These are phyloP conservation scores for Nebria ingens DNA, from an alignment of 1,140 invertebrate species.

Conservation along the genomic window DNA sequence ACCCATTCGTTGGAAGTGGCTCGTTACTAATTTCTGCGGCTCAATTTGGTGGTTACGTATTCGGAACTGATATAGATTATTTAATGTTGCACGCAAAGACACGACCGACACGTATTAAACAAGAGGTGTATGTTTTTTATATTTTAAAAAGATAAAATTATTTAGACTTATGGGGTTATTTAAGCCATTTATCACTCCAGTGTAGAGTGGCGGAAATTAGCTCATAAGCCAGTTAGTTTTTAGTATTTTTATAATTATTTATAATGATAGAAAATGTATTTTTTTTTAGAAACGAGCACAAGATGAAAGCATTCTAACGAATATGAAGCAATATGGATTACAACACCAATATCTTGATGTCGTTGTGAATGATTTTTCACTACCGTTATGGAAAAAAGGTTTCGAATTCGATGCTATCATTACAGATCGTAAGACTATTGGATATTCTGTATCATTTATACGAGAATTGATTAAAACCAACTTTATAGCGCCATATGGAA, in stretches of 20 bases:
- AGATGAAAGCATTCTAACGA: conserved; percentile 76
- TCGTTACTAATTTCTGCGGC: conserved; percentile 86
- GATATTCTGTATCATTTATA: not conserved
- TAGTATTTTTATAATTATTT: conserved; percentile 1
- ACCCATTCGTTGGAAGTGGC: conserved; percentile 93
- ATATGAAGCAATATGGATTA: conserved; percentile 79
- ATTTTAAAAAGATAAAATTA: conserved; percentile 8
- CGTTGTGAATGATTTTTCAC: conserved; percentile 80
- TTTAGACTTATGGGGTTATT: conserved; percentile 11
- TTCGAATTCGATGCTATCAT: conserved; percentile 77
- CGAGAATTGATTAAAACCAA: conserved; percentile 21
- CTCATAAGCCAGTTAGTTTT: not conserved
- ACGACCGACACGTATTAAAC: conserved; percentile 62
- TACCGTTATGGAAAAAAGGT: conserved; percentile 61
- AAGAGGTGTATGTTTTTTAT: conserved; percentile 45
- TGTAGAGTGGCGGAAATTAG: not conserved
- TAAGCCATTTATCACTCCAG: conserved; percentile 1
- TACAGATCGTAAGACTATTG: conserved; percentile 76
- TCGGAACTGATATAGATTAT: conserved; percentile 90
- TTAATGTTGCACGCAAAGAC: conserved; percentile 83
- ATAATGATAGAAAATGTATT: conserved; percentile 2
- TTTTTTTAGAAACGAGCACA: conserved; percentile 50
- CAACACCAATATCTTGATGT: conserved; percentile 73
- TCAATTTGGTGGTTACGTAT: conserved; percentile 80
- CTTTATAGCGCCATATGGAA: conserved; percentile 86